A percentile compares a stretch with the other conserved stretches of the same genome.
phyloP scores from a whole-genome alignment of 2,113 vertebrate genomes.

The Empidonax alnorum region DNA sequence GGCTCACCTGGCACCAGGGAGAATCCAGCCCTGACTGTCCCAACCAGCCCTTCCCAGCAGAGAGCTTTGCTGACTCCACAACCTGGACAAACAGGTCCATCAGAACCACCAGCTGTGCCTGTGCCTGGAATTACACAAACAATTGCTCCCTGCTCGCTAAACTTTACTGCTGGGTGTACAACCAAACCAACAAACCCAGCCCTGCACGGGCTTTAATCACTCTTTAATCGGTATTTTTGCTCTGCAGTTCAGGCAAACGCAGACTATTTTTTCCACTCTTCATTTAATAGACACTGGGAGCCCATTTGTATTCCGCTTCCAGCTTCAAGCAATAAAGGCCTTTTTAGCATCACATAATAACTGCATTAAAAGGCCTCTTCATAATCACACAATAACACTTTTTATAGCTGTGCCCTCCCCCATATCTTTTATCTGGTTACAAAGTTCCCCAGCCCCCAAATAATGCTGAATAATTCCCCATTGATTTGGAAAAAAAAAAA shows the following conservation, averaged over 20 bases:
- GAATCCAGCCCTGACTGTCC: neutral
- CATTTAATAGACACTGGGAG: slow-evolving; percentile 37
- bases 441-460: slow-evolving; percentile 32
- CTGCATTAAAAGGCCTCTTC: slow-evolving; percentile 66
- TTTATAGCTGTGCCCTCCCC: slow-evolving; percentile 58
- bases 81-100: neutral
- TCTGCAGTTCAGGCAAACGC: neutral
- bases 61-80: neutral
- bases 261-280: slow-evolving; percentile 40
- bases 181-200: neutral
- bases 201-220: neutral
- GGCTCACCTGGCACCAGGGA: neutral
- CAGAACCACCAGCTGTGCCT: neutral
- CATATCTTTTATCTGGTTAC: slow-evolving; percentile 33
- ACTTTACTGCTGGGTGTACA: neutral
- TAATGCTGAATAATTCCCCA: slow-evolving; percentile 59
- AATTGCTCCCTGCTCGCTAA: neutral
- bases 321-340: slow-evolving; percentile 63
- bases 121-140: neutral
- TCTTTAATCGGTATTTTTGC: slow-evolving; percentile 35
- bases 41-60: neutral
- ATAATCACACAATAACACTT: slow-evolving; percentile 63
- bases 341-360: slow-evolving; percentile 69
- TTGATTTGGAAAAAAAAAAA: slow-evolving; percentile 56
- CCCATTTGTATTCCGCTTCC: slow-evolving; percentile 61